phyloP scores from a whole-genome alignment of 2,797 vertebrate species.

The Takifugu ocellatus region DNA sequence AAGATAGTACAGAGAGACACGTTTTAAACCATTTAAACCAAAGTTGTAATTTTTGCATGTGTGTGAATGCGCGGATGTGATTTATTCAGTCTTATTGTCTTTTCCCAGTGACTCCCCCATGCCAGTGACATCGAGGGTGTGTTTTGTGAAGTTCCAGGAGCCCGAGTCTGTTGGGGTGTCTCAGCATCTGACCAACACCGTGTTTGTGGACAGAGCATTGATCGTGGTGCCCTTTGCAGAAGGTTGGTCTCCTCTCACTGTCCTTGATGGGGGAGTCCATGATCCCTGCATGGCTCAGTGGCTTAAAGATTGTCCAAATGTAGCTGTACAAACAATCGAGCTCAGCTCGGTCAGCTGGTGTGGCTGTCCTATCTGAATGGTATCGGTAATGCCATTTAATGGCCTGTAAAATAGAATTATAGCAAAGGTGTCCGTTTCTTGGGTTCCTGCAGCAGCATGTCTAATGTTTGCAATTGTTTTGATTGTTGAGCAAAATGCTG shows the following conservation, averaged over 20 bases:
- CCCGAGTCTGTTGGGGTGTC: slow-evolving; percentile 94
- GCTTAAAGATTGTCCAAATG: slow-evolving; percentile 1
- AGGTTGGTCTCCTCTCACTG: slow-evolving; percentile 85
- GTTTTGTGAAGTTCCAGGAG: slow-evolving; percentile 98
- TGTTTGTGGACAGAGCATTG: slow-evolving; percentile 98
- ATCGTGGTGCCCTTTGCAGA: slow-evolving; percentile 98
- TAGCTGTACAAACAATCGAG: slow-evolving; percentile 22
- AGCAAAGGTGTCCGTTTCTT: slow-evolving; percentile 28
- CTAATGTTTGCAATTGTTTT: background rate
- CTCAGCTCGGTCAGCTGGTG: slow-evolving; percentile 16
- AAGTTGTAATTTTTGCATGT: too few species aligned
- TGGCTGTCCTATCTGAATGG: slow-evolving; percentile 21
- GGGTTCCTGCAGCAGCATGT: slow-evolving; percentile 27
- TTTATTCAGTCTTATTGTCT: background rate
- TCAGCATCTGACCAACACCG: slow-evolving; percentile 97
- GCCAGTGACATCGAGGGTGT: slow-evolving; percentile 95
- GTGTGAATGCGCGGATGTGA: background rate
- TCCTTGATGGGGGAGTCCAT: slow-evolving; percentile 26
- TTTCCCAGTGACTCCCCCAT: slow-evolving; percentile 88
- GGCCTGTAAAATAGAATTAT: slow-evolving; percentile 20
- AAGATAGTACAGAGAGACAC: too few species aligned
- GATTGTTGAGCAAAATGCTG: background rate
- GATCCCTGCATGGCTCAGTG: slow-evolving; percentile 36
- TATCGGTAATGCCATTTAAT: slow-evolving; percentile 20
- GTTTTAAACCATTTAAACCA: too few species aligned